Evolutionary conservation across 2,888 invertebrate genomes (phyloP), one percentile per base, ranked within the genome.

Genomic region (Conchocele bisecta): DNA sequence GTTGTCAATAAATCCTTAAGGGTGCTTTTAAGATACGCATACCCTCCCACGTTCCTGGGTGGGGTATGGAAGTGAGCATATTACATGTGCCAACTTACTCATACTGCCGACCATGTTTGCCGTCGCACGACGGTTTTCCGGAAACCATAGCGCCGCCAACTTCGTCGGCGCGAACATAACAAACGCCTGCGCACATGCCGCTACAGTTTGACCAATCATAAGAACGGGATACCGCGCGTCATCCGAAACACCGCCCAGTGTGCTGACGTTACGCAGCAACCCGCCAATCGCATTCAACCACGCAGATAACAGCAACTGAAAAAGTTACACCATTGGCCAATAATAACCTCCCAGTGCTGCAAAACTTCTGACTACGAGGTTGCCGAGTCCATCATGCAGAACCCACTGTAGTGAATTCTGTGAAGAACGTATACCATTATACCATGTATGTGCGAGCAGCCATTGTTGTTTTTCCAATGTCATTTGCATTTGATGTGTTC

Each of bases 181-280:
- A 83, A 93, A 92, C n/a, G 92, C 92, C 72, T 93, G 93, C 29
- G 92, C 92, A 70, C 90, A 83, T 24, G 92, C 92, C 22, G 92
- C 91, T 5, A 92, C 70, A 9, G 85, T 86, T 80, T 93, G 93
- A 15, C 93, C 93, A 26, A 73, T 74, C 50, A 91, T 42, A 17
- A 89, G 60, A 7, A 90, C 74, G 3, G 85, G 79, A 69, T 77
- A 90, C 6, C 75, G 64, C 17, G 75, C 41, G 11, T 70, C 68
- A 15, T 66, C 61, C 4, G 86, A 70, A 4, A 90, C 61, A 15
- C 85, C 66, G 6, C 84, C 81, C 44, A 90, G 65, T 58, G 83
- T 83, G 44, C 91, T 91, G 29, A 90, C 68, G 44, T 92, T 83
- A 13, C 92, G 86, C 31, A 92, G 82, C 3, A 87, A 61, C 9